These are phyloP conservation scores for Trichonephila inaurata DNA, from an alignment of 1,140 invertebrate genomes.

Conservation along the genomic window DNA sequence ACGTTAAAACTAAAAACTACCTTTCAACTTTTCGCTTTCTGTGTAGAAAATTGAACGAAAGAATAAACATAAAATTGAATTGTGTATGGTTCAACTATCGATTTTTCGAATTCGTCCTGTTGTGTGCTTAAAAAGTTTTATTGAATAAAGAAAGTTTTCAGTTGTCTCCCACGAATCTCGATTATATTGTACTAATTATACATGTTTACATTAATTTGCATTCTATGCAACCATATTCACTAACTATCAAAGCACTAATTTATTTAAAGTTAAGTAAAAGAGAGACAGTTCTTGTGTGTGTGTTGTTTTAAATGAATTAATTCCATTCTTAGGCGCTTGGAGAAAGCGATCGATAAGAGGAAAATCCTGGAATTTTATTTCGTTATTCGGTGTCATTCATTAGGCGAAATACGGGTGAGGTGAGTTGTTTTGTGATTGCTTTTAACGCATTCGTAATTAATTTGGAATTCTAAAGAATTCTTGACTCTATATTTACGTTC, in stretches of 20 bases:
- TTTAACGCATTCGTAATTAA: constrained; percentile 42
- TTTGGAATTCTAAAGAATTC: constrained; percentile 46
- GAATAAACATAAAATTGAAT: no score
- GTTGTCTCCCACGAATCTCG: no score
- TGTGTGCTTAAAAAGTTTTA: no score
- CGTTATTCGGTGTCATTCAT: constrained; percentile 57
- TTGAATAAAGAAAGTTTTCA: no score
- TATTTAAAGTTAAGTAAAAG: not conserved
- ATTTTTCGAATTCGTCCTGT: no score
- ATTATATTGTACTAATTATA: no score
- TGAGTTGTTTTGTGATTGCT: constrained; percentile 57
- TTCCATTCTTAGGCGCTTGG: not conserved
- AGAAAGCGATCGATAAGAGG: constrained; percentile 12
- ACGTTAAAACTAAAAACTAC: no score
- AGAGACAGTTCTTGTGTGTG: constrained; percentile 16
- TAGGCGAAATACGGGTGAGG: constrained; percentile 29
- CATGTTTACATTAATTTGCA: no score
- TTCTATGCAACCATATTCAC: not conserved
- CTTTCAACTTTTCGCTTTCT: no score
- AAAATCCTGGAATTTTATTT: constrained; percentile 54
- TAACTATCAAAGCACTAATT: not conserved
- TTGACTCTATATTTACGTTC: constrained; percentile 46
- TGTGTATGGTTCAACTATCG: no score
- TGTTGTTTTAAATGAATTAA: constrained; percentile 1
- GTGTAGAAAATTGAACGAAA: no score